phyloP scores from a whole-genome alignment of 2,888 invertebrate species.

The Polydrusus cervinus region DNA sequence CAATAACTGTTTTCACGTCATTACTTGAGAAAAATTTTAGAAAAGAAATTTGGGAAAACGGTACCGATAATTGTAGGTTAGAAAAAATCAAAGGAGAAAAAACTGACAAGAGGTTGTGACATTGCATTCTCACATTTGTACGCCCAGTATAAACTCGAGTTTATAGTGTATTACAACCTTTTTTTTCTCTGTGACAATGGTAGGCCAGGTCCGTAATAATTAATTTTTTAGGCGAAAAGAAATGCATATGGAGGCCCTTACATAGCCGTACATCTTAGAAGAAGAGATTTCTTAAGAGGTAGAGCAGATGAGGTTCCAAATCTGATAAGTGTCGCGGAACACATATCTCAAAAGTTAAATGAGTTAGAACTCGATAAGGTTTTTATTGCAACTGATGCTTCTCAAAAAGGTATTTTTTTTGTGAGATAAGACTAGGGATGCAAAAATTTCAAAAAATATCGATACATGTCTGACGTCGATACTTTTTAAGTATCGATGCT shows the following conservation, averaged over 20 bases:
- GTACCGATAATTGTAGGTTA: constrained; percentile 1
- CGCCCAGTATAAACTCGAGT: too few species aligned
- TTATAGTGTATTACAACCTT: too few species aligned
- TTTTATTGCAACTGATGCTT: constrained; percentile 91
- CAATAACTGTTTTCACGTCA: background rate
- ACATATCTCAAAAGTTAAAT: constrained; percentile 78
- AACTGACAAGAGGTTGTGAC: too few species aligned
- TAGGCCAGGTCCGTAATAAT: background rate
- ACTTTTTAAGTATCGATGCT: too few species aligned
- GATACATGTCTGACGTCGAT: too few species aligned
- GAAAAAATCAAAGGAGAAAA: too few species aligned
- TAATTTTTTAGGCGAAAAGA: constrained; percentile 69
- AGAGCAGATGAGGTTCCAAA: constrained; percentile 85
- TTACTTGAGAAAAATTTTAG: too few species aligned
- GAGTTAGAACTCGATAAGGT: constrained; percentile 76
- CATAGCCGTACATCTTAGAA: constrained; percentile 88
- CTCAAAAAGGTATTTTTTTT: constrained; percentile 70
- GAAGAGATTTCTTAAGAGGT: constrained; percentile 89
- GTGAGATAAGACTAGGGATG: background rate
- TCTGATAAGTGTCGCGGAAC: constrained; percentile 83
- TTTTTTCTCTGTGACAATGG: background rate
- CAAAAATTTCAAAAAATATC: too few species aligned
- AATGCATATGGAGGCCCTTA: constrained; percentile 81
- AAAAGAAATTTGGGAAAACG: too few species aligned
- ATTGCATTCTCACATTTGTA: too few species aligned